Conservation (phyloP, 53 echinoderm and acorn worm genomes). For the Zoroaster sp. region DNA sequence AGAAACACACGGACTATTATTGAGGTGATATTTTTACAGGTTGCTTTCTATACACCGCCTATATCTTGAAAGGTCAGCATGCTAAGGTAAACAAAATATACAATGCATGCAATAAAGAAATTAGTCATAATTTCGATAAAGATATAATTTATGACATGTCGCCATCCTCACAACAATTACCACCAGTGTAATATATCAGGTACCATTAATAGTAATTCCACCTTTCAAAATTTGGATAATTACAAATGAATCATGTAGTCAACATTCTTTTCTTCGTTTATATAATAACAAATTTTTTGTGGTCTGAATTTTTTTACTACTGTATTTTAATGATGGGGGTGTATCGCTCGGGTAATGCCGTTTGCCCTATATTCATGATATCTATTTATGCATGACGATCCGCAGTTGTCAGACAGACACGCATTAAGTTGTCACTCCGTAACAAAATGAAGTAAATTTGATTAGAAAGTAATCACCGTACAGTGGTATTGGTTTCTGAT, state of each 20-base stretch:
- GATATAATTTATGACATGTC: too few relatives aligned
- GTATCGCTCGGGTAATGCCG: not conserved
- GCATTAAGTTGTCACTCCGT: not conserved
- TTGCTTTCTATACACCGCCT: too few relatives aligned
- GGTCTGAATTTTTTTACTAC: not conserved
- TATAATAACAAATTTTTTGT: not conserved
- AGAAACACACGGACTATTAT: too few relatives aligned
- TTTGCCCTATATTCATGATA: not conserved
- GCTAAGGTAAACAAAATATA: too few relatives aligned
- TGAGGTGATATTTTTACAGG: too few relatives aligned
- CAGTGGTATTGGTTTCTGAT: not conserved
- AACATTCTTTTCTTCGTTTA: not conserved
- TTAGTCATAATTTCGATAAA: too few relatives aligned
- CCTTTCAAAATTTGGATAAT: not conserved
- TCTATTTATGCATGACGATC: not conserved
- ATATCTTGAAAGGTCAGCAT: too few relatives aligned
- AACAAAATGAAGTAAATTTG: constrained; percentile 25
- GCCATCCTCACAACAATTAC: too few relatives aligned
- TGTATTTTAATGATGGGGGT: not conserved
- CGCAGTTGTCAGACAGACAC: not conserved
- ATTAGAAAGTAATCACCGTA: constrained; percentile 12
- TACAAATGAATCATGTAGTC: not conserved
- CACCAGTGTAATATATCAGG: too few relatives aligned
- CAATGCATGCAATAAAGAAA: too few relatives aligned
- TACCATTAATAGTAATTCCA: too few relatives aligned